phyloP scores from a whole-genome alignment of 2,113 vertebrate genomes.

The Leptobrachium leishanense region DNA sequence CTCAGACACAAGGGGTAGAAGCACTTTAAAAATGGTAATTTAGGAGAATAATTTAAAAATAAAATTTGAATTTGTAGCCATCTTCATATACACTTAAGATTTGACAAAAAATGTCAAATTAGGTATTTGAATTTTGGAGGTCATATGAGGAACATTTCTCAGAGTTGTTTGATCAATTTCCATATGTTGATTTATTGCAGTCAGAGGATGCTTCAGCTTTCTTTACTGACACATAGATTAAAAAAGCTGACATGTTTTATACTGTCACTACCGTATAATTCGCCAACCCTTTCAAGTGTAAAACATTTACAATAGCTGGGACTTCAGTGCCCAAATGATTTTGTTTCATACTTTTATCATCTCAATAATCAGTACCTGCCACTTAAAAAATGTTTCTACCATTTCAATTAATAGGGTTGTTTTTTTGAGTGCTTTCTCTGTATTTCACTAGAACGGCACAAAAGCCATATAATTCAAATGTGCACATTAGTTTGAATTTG shows the following conservation, averaged over 20 bases:
- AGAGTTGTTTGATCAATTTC: not conserved
- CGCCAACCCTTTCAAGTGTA: not conserved
- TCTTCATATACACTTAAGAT: too few species aligned
- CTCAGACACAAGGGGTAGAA: too few species aligned
- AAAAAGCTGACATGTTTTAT: not conserved
- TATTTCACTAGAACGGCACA: too few species aligned
- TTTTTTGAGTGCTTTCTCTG: too few species aligned
- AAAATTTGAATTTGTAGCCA: too few species aligned
- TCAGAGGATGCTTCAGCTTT: not conserved
- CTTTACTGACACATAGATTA: conserved; percentile 3
- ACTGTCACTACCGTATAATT: not conserved
- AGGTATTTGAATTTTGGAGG: not conserved
- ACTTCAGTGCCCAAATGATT: not conserved
- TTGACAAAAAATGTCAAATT: not conserved
- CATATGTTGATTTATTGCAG: conserved; percentile 6
- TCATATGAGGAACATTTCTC: not conserved
- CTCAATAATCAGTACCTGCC: too few species aligned
- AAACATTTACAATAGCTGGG: conserved; percentile 1
- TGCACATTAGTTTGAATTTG: too few species aligned
- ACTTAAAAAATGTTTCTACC: too few species aligned
- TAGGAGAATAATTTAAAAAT: too few species aligned
- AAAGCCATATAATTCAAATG: too few species aligned
- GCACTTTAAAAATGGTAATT: too few species aligned
- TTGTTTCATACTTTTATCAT: not conserved
- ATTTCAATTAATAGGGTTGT: too few species aligned